Base-by-base conservation (phyloP, 53 echinoderm and acorn worm genomes). In the Holothuria scabra region DNA sequence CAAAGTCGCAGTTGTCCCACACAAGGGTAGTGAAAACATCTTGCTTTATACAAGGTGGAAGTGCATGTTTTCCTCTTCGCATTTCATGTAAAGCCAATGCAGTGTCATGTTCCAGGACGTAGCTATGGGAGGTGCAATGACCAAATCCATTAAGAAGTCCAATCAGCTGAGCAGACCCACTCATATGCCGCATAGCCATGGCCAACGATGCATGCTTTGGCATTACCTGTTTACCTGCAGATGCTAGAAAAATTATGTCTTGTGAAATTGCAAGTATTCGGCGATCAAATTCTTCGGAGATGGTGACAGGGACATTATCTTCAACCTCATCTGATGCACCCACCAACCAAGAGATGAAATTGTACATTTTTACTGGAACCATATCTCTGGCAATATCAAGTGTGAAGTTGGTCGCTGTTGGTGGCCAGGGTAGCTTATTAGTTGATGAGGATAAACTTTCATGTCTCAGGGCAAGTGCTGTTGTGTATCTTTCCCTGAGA, bases 1-100 rank as follows among this genome's bases (percentile, higher is more conserved):
- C 88, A 81, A 91, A 91, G 46, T 91, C 91, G 41, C 81, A 88
- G 46, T 85, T 91, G 65, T 91, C 88, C 85, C 91, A 91, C 24
- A 92, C 83, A 26, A 86, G 57, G 13, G 89, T 89, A 6, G 86
- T 85, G 68, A 81, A 90, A 21, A 58, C 6, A 26, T 31, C 46
- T 28, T 62, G 55, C 28, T 70, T 56, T n/a, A 70, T 55, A 23
- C 80, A 81, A 28, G 26, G 35, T 48, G 92, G 89, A 44, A 87
- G 41, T 16, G 84, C 24, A 30, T 44, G 52, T 21, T 60, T 78
- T 28, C 87, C 90, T 20, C 29, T 7, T 12, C 29, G 21, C 21
- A 92, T 65, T 65, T 90, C 74, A 38, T 48, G 52, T 29, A 65
- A 59, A 60, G 93, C 93, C 56, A 93, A 58, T 13, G 89, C 87